These are phyloP conservation scores for Mamestra configurata DNA, from an alignment of 1,140 invertebrate genomes.

Conservation along the genomic window DNA sequence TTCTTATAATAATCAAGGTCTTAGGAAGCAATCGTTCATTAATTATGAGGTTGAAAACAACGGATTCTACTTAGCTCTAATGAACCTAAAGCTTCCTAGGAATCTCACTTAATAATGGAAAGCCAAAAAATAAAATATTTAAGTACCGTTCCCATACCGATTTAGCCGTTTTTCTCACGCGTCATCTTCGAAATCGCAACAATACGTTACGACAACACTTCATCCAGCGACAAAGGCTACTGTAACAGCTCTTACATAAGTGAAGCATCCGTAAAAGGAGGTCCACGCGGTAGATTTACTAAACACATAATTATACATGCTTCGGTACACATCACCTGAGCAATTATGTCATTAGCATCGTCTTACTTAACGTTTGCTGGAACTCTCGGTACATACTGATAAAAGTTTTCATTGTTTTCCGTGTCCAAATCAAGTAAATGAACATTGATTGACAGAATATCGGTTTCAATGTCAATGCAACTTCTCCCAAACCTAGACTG, in stretches of 20 bases:
- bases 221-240: neutral
- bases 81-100: too few species aligned
- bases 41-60: too few species aligned
- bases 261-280: slow-evolving; percentile 28
- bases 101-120: too few species aligned
- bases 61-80: too few species aligned
- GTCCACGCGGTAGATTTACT: slow-evolving; percentile 37
- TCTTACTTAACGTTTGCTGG: slow-evolving; percentile 34
- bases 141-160: too few species aligned
- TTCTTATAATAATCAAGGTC: too few species aligned
- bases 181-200: neutral
- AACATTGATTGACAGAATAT: neutral
- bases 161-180: neutral
- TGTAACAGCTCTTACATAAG: slow-evolving; percentile 19
- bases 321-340: slow-evolving; percentile 39
- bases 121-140: too few species aligned
- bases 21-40: too few species aligned
- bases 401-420: slow-evolving; percentile 16
- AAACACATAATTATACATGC: slow-evolving; percentile 47
- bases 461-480: slow-evolving; percentile 2
- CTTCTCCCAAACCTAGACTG: too few species aligned
- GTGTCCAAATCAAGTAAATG: neutral
- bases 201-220: slow-evolving; percentile 12
- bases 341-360: slow-evolving; percentile 44
- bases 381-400: slow-evolving; percentile 19